phyloP scores from a whole-genome alignment of 1,140 invertebrate genomes.

The Chelonus insularis region DNA sequence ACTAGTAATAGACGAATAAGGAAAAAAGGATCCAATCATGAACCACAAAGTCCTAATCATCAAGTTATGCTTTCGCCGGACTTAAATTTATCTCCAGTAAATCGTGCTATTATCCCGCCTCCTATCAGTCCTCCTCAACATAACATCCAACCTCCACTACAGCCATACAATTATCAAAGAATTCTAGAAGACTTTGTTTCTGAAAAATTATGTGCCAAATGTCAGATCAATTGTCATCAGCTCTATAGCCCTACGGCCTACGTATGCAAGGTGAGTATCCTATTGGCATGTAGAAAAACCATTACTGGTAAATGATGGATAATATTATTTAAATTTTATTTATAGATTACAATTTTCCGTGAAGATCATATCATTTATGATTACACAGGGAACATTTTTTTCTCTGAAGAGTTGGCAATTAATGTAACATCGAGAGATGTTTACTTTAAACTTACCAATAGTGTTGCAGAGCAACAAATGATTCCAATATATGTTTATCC shows the following conservation, averaged over 20 bases:
- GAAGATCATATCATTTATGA: constrained; percentile 14
- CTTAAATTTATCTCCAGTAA: not conserved
- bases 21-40: constrained; percentile 13
- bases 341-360: constrained; percentile 18
- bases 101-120: not conserved
- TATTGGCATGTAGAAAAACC: too few species aligned
- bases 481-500: not conserved
- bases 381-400: constrained; percentile 12
- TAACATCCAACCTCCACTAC: not conserved
- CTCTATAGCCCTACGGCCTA: constrained; percentile 34
- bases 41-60: not conserved
- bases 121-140: not conserved
- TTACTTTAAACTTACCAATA: constrained; percentile 8
- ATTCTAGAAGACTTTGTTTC: constrained; percentile 39
- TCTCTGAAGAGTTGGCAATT: constrained; percentile 8
- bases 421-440: constrained; percentile 17
- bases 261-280: constrained; percentile 40
- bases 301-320: not conserved
- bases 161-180: constrained; percentile 20
- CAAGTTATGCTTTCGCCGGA: not conserved
- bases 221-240: constrained; percentile 38
- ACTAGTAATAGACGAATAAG: not conserved
- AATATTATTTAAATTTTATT: too few species aligned
- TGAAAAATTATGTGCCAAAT: constrained; percentile 37
- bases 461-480: not conserved